Evolutionary conservation across 2,888 invertebrate species (phyloP).

Genomic region (Geotrupes spiniger): DNA sequence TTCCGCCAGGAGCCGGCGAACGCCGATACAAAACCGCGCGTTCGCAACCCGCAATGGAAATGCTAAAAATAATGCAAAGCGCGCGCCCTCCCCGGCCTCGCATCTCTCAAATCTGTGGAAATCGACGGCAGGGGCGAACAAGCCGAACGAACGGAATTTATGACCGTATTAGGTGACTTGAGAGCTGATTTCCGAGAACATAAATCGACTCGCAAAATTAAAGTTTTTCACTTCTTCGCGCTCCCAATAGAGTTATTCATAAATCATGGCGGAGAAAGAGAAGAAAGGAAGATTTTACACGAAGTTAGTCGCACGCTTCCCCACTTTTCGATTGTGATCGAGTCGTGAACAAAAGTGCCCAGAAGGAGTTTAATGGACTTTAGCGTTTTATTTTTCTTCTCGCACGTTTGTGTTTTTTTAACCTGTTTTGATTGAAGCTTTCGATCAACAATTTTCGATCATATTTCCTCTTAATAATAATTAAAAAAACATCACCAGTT

Average conservation of each 20-base stretch:
- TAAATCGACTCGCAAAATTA: slow-evolving; percentile 41
- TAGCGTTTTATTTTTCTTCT: too few species aligned
- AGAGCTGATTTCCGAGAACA: slow-evolving; percentile 39
- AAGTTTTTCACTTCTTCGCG: slow-evolving; percentile 40
- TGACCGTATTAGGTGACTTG: slow-evolving; percentile 40
- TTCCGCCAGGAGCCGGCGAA: slow-evolving; percentile 38
- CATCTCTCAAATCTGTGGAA: slow-evolving; percentile 26
- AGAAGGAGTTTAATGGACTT: too few species aligned
- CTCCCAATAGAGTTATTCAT: slow-evolving; percentile 35
- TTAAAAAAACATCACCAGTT: too few species aligned
- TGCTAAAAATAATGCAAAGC: slow-evolving; percentile 37
- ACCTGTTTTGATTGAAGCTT: too few species aligned
- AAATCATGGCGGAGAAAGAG: slow-evolving; percentile 34
- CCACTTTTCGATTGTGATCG: too few species aligned
- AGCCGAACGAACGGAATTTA: slow-evolving; percentile 37
- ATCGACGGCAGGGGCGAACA: slow-evolving; percentile 28
- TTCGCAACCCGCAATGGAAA: slow-evolving; percentile 34
- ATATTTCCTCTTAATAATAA: too few species aligned
- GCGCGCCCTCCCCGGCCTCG: slow-evolving; percentile 22
- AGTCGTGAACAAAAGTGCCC: too few species aligned
- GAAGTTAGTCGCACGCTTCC: slow-evolving; percentile 5
- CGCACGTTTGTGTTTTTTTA: too few species aligned
- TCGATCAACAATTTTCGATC: too few species aligned
- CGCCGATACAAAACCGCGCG: slow-evolving; percentile 29
- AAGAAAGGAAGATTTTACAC: slow-evolving; percentile 32